phyloP scores from a whole-genome alignment of 2,888 invertebrate genomes.

The Dioctria linearis region DNA sequence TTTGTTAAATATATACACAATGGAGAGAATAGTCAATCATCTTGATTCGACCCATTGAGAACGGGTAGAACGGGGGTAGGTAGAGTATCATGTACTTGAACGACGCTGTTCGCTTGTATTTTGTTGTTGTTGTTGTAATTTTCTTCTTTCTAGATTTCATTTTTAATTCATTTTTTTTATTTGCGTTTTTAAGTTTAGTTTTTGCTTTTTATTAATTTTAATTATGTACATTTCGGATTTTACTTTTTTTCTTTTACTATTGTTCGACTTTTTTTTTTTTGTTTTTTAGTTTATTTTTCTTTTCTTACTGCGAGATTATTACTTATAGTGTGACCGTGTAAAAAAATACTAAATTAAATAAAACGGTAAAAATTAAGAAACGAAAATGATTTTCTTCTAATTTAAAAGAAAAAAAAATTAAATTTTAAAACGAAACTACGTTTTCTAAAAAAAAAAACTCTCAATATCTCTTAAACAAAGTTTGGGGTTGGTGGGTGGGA shows the following conservation, averaged over 20 bases:
- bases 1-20: conserved; percentile 58
- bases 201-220: background rate
- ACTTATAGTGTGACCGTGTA: conserved; percentile 28
- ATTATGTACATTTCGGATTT: conserved; percentile 33
- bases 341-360: background rate
- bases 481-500: too few relatives aligned
- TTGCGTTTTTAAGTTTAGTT: conserved; percentile 42
- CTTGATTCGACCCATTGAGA: background rate
- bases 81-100: background rate
- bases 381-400: background rate
- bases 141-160: conserved; percentile 24
- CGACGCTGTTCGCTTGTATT: conserved; percentile 8
- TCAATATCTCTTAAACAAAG: too few relatives aligned
- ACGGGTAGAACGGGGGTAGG: too few relatives aligned
- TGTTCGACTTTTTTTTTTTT: conserved; percentile 26
- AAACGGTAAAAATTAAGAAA: background rate
- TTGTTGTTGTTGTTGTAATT: conserved; percentile 1
- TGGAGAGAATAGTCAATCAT: conserved; percentile 53
- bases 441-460: background rate
- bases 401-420: conserved; percentile 18
- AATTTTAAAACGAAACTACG: background rate
- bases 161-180: conserved; percentile 14
- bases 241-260: conserved; percentile 18
- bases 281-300: background rate
- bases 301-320: conserved; percentile 8